These are phyloP conservation scores for Araneus ventricosus DNA, from an alignment of 1,140 invertebrate genomes.

Conservation along the genomic window DNA sequence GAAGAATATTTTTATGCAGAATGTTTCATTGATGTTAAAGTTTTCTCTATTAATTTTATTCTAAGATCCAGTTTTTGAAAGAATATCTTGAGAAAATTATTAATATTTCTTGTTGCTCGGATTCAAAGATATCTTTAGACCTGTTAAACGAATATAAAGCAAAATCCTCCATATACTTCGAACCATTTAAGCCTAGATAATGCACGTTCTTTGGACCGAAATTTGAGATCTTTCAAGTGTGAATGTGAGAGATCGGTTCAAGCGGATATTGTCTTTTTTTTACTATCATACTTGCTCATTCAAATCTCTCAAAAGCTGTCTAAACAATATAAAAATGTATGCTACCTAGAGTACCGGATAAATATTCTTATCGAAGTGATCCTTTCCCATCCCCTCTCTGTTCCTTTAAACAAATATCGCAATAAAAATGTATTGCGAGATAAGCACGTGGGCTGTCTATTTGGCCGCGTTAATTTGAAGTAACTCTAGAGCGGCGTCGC, in stretches of 20 bases:
- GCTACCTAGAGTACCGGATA: neutral
- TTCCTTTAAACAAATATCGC: neutral
- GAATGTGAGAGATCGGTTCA: neutral
- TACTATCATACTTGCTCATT: neutral
- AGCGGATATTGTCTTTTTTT: neutral
- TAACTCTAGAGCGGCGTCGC: neutral
- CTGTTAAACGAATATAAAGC: neutral
- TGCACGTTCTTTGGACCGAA: slow-evolving; percentile 4
- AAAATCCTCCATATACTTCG: neutral
- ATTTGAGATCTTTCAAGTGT: slow-evolving; percentile 24
- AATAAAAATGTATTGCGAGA: neutral
- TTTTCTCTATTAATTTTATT: too few relatives aligned
- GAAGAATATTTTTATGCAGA: too few relatives aligned
- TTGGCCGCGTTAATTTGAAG: neutral
- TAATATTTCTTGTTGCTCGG: neutral
- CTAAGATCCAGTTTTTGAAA: too few relatives aligned
- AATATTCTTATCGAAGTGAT: neutral
- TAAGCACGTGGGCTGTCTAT: neutral
- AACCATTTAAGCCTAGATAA: neutral
- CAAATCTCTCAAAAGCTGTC: neutral
- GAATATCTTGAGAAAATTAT: too few relatives aligned
- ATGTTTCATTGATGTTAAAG: too few relatives aligned
- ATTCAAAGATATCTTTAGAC: neutral
- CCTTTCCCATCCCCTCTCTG: neutral
- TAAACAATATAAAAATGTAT: slow-evolving; percentile 21